A percentile compares a stretch with the other conserved stretches of the same genome.
These are phyloP conservation scores for Venusia cambrica DNA, from an alignment of 2,888 invertebrate species.

Conservation along the genomic window DNA sequence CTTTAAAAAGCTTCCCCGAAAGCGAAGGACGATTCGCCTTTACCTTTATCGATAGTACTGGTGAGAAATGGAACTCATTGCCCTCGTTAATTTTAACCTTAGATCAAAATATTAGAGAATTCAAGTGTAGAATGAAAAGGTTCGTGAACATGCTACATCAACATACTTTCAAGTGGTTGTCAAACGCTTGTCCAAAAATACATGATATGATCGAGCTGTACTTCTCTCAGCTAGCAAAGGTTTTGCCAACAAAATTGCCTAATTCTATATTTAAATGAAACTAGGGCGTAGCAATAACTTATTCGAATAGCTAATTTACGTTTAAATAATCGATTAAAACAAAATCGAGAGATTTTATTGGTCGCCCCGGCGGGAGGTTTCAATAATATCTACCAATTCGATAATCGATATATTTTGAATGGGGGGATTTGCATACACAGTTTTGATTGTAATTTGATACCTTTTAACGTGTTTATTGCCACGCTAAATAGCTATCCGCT, in stretches of 20 bases:
- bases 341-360: constrained; percentile 51
- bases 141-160: too few relatives aligned
- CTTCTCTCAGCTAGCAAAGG: not conserved
- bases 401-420: constrained; percentile 22
- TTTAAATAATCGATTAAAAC: constrained; percentile 54
- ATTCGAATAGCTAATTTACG: constrained; percentile 46
- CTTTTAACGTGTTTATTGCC: too few relatives aligned
- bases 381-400: constrained; percentile 25
- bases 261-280: constrained; percentile 44
- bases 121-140: too few relatives aligned
- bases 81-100: too few relatives aligned
- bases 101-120: too few relatives aligned
- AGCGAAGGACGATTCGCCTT: too few relatives aligned
- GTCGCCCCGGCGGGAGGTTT: constrained; percentile 42
- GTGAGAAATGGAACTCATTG: too few relatives aligned
- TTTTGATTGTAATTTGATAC: constrained; percentile 5
- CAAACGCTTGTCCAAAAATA: too few relatives aligned
- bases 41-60: too few relatives aligned
- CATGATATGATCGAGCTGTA: constrained; percentile 9
- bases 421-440: constrained; percentile 20
- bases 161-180: too few relatives aligned
- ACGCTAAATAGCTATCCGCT: too few relatives aligned
- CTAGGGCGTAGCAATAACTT: constrained; percentile 48
- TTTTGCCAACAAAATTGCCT: constrained; percentile 31
- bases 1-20: too few relatives aligned